Evolutionary conservation across 2,797 vertebrate genomes (phyloP), one percentile per base, ranked within the genome.

Genomic region (Rhinatrema bivittatum): DNA sequence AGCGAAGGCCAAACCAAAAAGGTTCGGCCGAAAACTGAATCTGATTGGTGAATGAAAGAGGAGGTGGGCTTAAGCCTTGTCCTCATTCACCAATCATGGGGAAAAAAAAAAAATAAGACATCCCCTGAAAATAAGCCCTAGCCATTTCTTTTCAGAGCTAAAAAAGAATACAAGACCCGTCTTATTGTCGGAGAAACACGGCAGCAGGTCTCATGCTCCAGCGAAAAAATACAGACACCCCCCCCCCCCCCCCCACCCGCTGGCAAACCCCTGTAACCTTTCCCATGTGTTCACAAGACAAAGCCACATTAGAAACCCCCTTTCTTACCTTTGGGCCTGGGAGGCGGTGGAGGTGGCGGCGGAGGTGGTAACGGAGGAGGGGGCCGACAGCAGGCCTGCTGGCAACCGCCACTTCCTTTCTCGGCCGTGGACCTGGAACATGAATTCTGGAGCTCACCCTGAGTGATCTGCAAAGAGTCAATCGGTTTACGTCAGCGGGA

Each of bases 401-500:
- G 88, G 79, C 90, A 94, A 70, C 79, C 87, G 65, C 91, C 85
- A 17, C 83, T 83, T 76, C 80, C 84, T 70, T 84, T 83, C 55
- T 89, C 87, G 53, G 64, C 77, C 79, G 79, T 74, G 57, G 83
- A 75, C 77, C 74, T 92, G 65, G 88, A 87, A 66, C 91, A 96
- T 81, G 91, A 88, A 79, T 87, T 91, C 86, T 95, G 92, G 62
- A 91, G 84, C 67, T 97, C 91, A 50, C 84, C 90, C 64, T 87
- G 80, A 62, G 87, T 79, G 65, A 82, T 70, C 82, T 82, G 72
- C 41, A 49, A 61, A 69, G 41, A 63, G 24, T n/a, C 61, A 10
- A 50, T 53, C n/a, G 39, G 45, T 59, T 66, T 59, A 65, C 57
- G n/a, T 72, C 46, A 53, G 56, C 32, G 45, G 39, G 42, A 55